phyloP scores from a whole-genome alignment of 2,888 invertebrate species.

The Diploptera punctata region DNA sequence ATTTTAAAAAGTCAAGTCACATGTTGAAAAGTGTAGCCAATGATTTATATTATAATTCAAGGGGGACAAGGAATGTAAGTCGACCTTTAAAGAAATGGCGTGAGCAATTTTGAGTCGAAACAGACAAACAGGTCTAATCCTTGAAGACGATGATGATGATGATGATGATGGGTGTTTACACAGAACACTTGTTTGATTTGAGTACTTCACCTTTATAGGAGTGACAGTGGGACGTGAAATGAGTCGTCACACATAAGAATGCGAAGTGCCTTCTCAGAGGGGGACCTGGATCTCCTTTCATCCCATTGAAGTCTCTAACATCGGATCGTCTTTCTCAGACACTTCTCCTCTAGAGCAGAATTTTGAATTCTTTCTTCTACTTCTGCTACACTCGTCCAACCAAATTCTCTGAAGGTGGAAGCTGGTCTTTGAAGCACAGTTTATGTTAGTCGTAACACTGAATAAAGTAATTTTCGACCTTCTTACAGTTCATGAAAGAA shows the following conservation, averaged over 20 bases:
- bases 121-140: too few species aligned
- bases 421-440: slow-evolving; percentile 16
- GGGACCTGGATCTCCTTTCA: neutral
- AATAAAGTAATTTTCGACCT: neutral
- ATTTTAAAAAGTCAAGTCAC: too few species aligned
- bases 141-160: too few species aligned
- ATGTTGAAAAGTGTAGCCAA: too few species aligned
- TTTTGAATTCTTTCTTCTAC: slow-evolving; percentile 11
- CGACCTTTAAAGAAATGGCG: too few species aligned
- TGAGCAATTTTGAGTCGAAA: too few species aligned
- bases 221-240: neutral
- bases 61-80: too few species aligned
- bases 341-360: neutral
- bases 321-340: slow-evolving; percentile 1
- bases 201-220: neutral
- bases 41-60: too few species aligned
- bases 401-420: slow-evolving; percentile 9
- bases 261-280: too few species aligned
- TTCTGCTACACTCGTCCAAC: neutral
- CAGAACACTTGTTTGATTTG: too few species aligned
- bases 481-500: neutral
- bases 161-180: too few species aligned
- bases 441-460: slow-evolving; percentile 5
- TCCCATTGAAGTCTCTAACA: neutral
- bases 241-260: neutral